Base-by-base conservation (phyloP, 2,888 invertebrate genomes). In the Antitype chi region DNA sequence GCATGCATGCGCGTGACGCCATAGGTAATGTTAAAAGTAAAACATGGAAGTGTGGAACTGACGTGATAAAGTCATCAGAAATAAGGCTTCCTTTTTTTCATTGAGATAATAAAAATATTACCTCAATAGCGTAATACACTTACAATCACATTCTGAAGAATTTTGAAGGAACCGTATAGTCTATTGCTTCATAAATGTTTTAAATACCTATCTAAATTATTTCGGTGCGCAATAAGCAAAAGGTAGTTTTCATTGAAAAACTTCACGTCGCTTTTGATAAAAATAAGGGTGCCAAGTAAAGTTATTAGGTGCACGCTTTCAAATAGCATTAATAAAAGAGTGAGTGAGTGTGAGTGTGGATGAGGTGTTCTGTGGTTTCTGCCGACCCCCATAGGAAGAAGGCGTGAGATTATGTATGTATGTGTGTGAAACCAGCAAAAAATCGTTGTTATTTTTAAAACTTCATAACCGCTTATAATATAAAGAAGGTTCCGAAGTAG, bases 1-100 rank as follows among this genome's bases (percentile, higher is more conserved):
- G 55, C 80, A 28, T n/a, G 38, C 80, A 55, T 57, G 80, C 63
- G 20, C 28, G 20, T 38, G 15, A 43, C 49, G n/a, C 55, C 47
- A 57, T 71, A 38, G 32, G 32, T 32, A 8, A 63, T 52, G 20
- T 28, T 32, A 32, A 15, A 72, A 53, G 62, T 60, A n/a, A 55
- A 72, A 72, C n/a, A 52, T 28, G 28, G 6, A 43, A 73, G 80
- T 73, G 63, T 28, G 53, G 3, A 25, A 38, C 15, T 55, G n/a
- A 77, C 28, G 53, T n/a, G 11, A 47, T 38, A 25, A 53, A 25
- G 9, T 49, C 32, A 28, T 28, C 25, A 25, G 20, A 25, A 66
- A 47, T 20, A 11, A 47, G 6, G 25, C 0, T 25, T 25, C 15
- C 17, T 43, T 43, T 64, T 43, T 25, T 64, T n/a, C 1, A n/a